phyloP scores from a whole-genome alignment of 30 jellyfish, hydroid and myxozoan genomes.

The Chrysaora quinquecirrha region DNA sequence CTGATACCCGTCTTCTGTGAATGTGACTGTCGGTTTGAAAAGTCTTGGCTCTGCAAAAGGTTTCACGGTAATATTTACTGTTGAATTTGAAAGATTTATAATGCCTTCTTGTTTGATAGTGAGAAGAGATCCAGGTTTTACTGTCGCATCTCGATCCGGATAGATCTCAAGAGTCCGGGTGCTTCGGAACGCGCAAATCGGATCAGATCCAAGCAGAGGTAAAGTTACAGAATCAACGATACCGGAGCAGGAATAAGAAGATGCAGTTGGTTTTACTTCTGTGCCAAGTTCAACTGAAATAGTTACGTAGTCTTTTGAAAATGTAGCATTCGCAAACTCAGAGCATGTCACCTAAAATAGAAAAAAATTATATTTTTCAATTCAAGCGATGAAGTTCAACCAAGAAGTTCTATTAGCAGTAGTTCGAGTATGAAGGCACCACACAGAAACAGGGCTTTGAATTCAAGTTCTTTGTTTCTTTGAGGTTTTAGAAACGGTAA shows the following conservation, averaged over 20 bases:
- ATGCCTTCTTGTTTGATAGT: slow-evolving; percentile 16
- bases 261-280: slow-evolving; percentile 24
- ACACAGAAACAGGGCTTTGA: no score
- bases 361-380: no score
- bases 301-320: slow-evolving; percentile 21
- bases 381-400: no score
- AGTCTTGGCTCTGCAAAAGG: neutral
- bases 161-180: slow-evolving; percentile 7
- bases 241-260: slow-evolving; percentile 16
- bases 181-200: slow-evolving; percentile 36
- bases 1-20: slow-evolving; percentile 13
- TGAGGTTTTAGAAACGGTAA: no score
- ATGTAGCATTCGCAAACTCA: slow-evolving; percentile 32
- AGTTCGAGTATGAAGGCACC: no score
- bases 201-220: slow-evolving; percentile 21
- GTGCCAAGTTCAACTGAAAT: neutral
- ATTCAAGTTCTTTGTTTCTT: no score
- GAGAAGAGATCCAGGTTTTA: slow-evolving; percentile 16
- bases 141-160: slow-evolving; percentile 37
- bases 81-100: neutral
- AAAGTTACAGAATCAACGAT: slow-evolving; percentile 19
- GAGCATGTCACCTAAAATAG: slow-evolving; percentile 28
- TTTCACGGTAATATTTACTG: neutral
- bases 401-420: no score
- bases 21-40: slow-evolving; percentile 15